Base-by-base conservation (phyloP, 2,113 vertebrate species). In the Murina feae region DNA sequence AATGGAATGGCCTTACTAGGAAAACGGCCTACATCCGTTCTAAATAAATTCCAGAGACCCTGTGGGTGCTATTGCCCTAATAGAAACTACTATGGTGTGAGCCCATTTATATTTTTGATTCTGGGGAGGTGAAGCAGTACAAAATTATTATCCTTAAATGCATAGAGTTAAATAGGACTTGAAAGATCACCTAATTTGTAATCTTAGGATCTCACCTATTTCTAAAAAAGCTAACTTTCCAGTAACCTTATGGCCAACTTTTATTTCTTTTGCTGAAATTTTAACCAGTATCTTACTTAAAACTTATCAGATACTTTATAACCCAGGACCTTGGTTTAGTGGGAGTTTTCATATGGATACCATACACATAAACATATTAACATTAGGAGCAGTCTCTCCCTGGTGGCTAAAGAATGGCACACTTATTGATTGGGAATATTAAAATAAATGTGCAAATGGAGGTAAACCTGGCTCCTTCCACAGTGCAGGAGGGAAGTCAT, bases 201-300 rank as follows among this genome's bases (percentile, higher is more conserved):
- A 28, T 69, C 12, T n/a, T 76, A 28, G 30, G n/a, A 39, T 91
- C n/a, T 85, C 18, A 37, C 51, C 9, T 42, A 1, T 85, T 75
- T 94, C 58, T 88, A 11, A 93, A 93, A 84, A 25, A 93, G 76
- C 47, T 51, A 2, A 58, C 6, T 90, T 83, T 39, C 28, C 18
- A 66, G 63, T 82, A n/a, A 90, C 53, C 42, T 69, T 65, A 53
- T 63, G 25, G 49, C 16, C 55, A 74, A 32, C 20, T 44, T 74
- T 47, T 39, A 65, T 94, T 81, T 79, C n/a, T 89, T 82, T 81
- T 78, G 42, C 74, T 93, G 58, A 85, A 85, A 81, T 39, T 88
- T 93, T 76, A 93, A 53, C n/a, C 35, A 47, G 20, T 78, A 30
- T 74, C 37, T 72, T 89, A 63, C 21, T 89, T 90, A 71, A 72